These are phyloP conservation scores for Pedicia rivosa DNA, from an alignment of 2,888 invertebrate genomes.

Conservation along the genomic window DNA sequence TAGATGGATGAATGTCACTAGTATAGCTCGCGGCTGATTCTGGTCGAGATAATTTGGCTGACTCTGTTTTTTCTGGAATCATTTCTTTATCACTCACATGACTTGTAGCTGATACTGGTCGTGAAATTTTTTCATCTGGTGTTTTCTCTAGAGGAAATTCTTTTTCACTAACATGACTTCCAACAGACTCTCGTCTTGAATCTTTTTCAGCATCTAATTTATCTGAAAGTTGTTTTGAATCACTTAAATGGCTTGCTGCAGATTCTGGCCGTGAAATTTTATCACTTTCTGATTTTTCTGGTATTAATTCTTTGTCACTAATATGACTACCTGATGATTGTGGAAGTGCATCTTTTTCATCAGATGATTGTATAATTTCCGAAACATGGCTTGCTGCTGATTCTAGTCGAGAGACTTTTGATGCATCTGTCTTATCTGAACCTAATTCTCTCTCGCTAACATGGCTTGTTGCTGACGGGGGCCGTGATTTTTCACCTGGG, in stretches of 20 bases:
- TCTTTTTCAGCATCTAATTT: neutral
- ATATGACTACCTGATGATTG: no score
- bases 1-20: neutral
- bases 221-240: constrained; percentile 6
- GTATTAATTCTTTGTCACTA: no score
- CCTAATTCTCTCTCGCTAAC: no score
- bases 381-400: neutral
- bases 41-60: constrained; percentile 6
- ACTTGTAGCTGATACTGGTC: constrained; percentile 1
- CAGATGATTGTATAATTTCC: no score
- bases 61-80: neutral
- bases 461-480: constrained; percentile 1
- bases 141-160: no score
- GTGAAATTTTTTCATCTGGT: neutral
- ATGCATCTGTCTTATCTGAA: neutral
- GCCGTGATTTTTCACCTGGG: neutral
- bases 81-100: no score
- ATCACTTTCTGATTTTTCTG: no score
- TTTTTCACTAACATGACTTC: neutral
- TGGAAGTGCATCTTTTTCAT: neutral
- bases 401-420: constrained; percentile 4
- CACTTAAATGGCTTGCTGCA: constrained; percentile 9
- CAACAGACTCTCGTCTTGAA: no score
- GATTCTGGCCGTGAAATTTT: neutral
- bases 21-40: constrained; percentile 8